phyloP scores from a whole-genome alignment of 2,888 invertebrate genomes.

The Sarcophaga caerulescens region DNA sequence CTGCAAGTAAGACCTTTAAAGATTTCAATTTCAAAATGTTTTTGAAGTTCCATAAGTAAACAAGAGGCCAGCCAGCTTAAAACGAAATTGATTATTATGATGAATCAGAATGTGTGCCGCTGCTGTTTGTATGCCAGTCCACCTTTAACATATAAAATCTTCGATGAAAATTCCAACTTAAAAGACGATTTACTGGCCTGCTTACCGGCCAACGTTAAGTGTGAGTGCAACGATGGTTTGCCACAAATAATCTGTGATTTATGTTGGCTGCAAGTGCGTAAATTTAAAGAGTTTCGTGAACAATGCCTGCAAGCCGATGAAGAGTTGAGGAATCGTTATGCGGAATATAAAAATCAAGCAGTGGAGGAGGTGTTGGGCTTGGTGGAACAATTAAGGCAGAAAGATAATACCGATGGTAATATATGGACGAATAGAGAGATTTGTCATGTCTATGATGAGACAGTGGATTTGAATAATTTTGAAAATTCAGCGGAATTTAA shows the following conservation, averaged over 20 bases:
- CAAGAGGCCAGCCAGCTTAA: slow-evolving; percentile 17
- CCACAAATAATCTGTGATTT: slow-evolving; percentile 74
- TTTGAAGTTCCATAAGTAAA: slow-evolving; percentile 27
- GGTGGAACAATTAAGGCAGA: slow-evolving; percentile 56
- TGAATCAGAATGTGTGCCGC: slow-evolving; percentile 74
- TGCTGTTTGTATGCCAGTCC: slow-evolving; percentile 76
- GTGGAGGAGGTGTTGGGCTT: slow-evolving; percentile 71
- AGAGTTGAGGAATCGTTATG: slow-evolving; percentile 71
- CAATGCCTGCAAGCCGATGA: slow-evolving; percentile 73
- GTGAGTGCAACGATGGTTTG: slow-evolving; percentile 72
- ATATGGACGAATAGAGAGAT: not conserved
- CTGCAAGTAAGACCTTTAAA: slow-evolving; percentile 21
- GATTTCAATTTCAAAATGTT: slow-evolving; percentile 51
- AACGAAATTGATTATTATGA: slow-evolving; percentile 25
- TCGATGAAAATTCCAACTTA: slow-evolving; percentile 68
- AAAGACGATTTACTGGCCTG: slow-evolving; percentile 70
- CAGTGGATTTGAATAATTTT: not conserved
- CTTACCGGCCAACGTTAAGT: slow-evolving; percentile 69
- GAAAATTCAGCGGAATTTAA: not conserved
- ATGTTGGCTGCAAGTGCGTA: slow-evolving; percentile 72
- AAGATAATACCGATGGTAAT: slow-evolving; percentile 23
- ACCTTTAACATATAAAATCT: slow-evolving; percentile 70
- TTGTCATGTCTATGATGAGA: not conserved
- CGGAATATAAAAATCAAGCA: slow-evolving; percentile 71
- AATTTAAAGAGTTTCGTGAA: slow-evolving; percentile 73